Base-by-base conservation (phyloP, 2,888 invertebrate species). In the Watsonalla binaria region DNA sequence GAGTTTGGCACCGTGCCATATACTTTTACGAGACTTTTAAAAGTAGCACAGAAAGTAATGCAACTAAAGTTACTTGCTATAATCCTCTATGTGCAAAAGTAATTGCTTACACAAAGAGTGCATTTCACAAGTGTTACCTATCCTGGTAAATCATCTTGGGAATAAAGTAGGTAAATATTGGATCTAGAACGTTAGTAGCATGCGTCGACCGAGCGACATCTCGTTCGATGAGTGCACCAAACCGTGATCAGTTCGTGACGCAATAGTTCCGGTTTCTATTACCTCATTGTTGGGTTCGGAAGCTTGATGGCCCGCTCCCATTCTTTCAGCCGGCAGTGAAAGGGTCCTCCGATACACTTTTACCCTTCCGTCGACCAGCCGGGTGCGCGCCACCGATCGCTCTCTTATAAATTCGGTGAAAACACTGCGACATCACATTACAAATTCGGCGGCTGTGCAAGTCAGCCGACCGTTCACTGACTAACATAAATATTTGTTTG, bases 401-500 rank as follows among this genome's bases (percentile, higher is more conserved):
- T 79, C 78, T 80, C 87, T 88, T 91, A 91, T 91, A 91, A 90
- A 91, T 91, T 90, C 84, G 85, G 86, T 84, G 90, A 84, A 86
- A 85, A 84, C 78, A 72, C 80, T 67, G 76, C 78, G 76, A 84
- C 83, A 86, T 80, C 82, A 90, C 91, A 90, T 90, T 90, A 84
- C 86, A 74, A 88, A 87, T 91, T 90, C 90, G 91, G 88, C 88
- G 81, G 90, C 85, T 86, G 88, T 78, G 70, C 77, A 62, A 78
- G 68, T 68, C 83, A 78, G 86, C 83, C 84, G 89, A 78, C 81
- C 80, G 76, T 82, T 76, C 76, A 66, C 76, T 71, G 68, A 59
- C 61, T 72, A 65, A 69, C 66, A 70, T 11, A 8, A 42, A 78
- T 74, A 66, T 66, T 65, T 68, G 67, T 75, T 76, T 71, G 70